These are phyloP conservation scores for Dinoponera quadriceps DNA, from an alignment of 1,140 invertebrate species.

Conservation along the genomic window DNA sequence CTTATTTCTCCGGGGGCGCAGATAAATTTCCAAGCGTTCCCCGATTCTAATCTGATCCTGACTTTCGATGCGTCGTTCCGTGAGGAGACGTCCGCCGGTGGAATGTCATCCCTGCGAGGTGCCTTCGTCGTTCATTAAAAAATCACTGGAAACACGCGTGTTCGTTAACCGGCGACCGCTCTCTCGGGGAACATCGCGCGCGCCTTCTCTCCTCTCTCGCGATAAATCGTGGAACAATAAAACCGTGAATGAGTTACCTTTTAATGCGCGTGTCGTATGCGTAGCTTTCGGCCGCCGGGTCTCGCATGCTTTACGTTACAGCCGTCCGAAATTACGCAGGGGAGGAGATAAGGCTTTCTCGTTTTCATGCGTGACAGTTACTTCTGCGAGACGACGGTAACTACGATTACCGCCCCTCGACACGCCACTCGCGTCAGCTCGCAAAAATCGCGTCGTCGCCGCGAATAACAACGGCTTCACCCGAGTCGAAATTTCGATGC, in stretches of 20 bases:
- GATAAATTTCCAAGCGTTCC: slow-evolving; percentile 82
- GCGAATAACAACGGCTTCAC: not conserved
- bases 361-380: not conserved
- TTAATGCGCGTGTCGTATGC: not conserved
- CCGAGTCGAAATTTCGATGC: too few relatives aligned
- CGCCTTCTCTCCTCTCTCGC: slow-evolving; percentile 39
- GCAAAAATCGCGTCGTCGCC: not conserved
- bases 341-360: not conserved
- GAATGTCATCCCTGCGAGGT: slow-evolving; percentile 75
- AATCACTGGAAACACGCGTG: slow-evolving; percentile 68
- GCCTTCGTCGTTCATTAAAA: slow-evolving; percentile 72
- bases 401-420: slow-evolving; percentile 71
- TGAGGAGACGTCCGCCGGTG: slow-evolving; percentile 59
- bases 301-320: slow-evolving; percentile 29
- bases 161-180: slow-evolving; percentile 56
- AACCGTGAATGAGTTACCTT: slow-evolving; percentile 45
- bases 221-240: slow-evolving; percentile 69
- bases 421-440: slow-evolving; percentile 67
- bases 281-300: not conserved
- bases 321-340: slow-evolving; percentile 15
- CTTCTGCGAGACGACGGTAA: slow-evolving; percentile 4
- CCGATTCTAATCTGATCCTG: slow-evolving; percentile 84
- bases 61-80: slow-evolving; percentile 76
- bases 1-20: slow-evolving; percentile 81
- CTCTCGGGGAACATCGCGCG: slow-evolving; percentile 13